Conservation (phyloP, 2,113 vertebrate genomes). For the Gallinago paraguaiae region DNA sequence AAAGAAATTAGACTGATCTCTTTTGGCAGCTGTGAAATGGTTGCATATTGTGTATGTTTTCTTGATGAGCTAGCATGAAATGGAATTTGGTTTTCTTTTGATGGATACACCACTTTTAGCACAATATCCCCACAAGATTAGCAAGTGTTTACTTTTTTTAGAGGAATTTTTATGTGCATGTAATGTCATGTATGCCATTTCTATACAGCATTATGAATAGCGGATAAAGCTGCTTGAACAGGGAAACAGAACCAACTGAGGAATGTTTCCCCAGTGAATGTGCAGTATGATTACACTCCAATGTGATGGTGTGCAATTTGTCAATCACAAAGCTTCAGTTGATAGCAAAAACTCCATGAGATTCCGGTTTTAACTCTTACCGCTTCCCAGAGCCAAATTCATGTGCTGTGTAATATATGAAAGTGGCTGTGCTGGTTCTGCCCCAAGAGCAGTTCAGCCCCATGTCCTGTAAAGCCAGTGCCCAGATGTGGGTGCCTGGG, state of each 20-base stretch:
- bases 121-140: slow-evolving; percentile 26
- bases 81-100: slow-evolving; percentile 51
- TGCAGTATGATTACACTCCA: background rate
- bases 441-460: background rate
- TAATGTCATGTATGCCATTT: background rate
- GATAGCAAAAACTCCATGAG: background rate
- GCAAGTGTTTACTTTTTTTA: background rate
- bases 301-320: background rate
- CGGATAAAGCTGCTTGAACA: background rate
- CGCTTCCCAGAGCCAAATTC: background rate
- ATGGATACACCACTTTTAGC: slow-evolving; percentile 36
- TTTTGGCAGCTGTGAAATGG: slow-evolving; percentile 63
- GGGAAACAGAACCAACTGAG: background rate
- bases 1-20: slow-evolving; percentile 51
- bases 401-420: background rate
- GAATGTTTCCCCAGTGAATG: background rate
- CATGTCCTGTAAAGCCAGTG: rapidly evolving
- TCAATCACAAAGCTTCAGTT: background rate
- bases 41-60: slow-evolving; percentile 50
- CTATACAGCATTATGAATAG: background rate
- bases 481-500: background rate
- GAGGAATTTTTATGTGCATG: background rate
- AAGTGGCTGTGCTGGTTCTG: background rate
- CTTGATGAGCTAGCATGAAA: slow-evolving; percentile 46
- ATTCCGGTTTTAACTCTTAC: background rate